A percentile compares a stretch with the other conserved stretches of the same genome.
Conservation (phyloP, 1,140 invertebrate species). For the Oreohelix idahoensis region DNA sequence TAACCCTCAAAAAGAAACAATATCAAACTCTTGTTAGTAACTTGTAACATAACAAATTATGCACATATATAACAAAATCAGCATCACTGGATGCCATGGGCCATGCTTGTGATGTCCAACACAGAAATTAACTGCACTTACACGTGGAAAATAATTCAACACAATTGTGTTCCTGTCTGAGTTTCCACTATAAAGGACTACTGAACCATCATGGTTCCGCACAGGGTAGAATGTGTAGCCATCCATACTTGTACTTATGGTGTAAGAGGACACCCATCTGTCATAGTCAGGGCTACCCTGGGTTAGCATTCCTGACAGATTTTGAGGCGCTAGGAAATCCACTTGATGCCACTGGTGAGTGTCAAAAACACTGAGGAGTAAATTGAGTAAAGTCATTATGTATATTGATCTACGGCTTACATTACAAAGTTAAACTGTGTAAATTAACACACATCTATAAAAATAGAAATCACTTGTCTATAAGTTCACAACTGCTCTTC, state of each 20-base stretch:
- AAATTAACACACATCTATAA: too few relatives aligned
- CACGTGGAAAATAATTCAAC: conserved; percentile 19
- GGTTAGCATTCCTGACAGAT: conserved; percentile 47
- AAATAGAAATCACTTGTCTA: too few relatives aligned
- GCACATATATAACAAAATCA: too few relatives aligned
- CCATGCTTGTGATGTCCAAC: too few relatives aligned
- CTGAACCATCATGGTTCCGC: neutral
- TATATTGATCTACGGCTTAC: too few relatives aligned
- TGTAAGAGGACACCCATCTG: conserved; percentile 44
- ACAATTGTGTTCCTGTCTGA: conserved; percentile 10
- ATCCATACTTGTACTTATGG: conserved; percentile 23
- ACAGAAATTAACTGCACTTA: neutral
- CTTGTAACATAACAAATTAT: too few relatives aligned
- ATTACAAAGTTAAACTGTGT: too few relatives aligned
- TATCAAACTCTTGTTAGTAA: too few relatives aligned
- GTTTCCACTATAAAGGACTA: conserved; percentile 7
- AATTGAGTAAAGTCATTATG: neutral
- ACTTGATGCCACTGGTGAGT: conserved; percentile 48
- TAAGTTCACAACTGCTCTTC: too few relatives aligned
- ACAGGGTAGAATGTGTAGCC: conserved; percentile 23
- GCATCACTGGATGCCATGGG: too few relatives aligned
- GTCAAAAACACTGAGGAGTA: conserved; percentile 34
- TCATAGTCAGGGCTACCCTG: conserved; percentile 50
- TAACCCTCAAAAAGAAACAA: too few relatives aligned
- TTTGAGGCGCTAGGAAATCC: conserved; percentile 38